Evolutionary conservation across 1,140 invertebrate genomes (phyloP), one percentile per base, ranked within the genome.

Genomic region (Zaprionus ornatus): DNA sequence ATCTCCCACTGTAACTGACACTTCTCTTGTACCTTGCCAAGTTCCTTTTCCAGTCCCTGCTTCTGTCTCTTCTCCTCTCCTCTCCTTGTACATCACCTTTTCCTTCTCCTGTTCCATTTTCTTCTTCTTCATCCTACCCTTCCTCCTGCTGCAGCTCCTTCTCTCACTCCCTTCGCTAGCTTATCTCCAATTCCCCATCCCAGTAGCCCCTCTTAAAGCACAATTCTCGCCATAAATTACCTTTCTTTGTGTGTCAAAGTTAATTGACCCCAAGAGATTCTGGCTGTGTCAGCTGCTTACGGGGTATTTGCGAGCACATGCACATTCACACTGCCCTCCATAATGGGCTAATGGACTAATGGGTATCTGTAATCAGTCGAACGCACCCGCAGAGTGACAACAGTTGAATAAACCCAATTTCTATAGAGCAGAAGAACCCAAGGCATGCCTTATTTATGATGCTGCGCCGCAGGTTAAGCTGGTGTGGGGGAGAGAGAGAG

Each of bases 351-450:
- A 7, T n/a, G 40, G n/a, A n/a, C 40, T 50, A 50, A 50, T 50
- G 45, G 45, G 45, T 48, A 48, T 21, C 45, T 19, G 45, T 23
- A 50, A 50, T 50, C 45, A 50, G 45, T 45, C 40, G 40, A n/a
- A 45, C 40, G 40, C 40, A 45, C 40, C 40, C 40, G 40, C 40
- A 17, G 40, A 17, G 40, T 50, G 19, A 50, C 45, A 50, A 17
- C 23, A 60, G 70, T 73, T 73, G 63, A 73, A 73, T 55, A 60
- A 73, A 73, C 70, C 50, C 45, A n/a, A 45, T 17, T 45, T 45
- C 40, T 45, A 45, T 45, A 7, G n/a, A 32, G 29, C 29, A 10
- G 29, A 17, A 17, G 7, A 37, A 29, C 27, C 45, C 27, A 29
- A 17, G 23, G 17, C 19, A 13, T 12, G 45, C n/a, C 12, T 12